Base-by-base conservation (phyloP, 2,888 invertebrate genomes). In the Biston stratarius region DNA sequence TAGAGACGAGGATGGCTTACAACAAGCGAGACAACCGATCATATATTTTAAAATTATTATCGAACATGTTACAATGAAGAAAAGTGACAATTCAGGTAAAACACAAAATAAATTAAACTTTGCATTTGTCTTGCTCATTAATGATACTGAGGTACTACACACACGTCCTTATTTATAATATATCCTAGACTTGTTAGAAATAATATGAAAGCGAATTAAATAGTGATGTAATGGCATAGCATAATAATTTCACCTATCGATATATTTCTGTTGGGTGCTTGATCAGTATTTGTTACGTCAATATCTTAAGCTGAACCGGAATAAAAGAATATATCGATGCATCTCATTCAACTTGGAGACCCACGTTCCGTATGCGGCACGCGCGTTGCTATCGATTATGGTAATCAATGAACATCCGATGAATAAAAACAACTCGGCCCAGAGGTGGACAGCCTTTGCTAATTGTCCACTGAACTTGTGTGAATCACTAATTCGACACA, bases 401-500 rank as follows among this genome's bases (percentile, higher is more conserved):
- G 91, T 93, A 93, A 94, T 94, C 93, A 84, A 77, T 88, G 85
- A 83, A 91, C 93, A 92, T 91, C 91, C 92, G 93, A 92, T 93
- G 92, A 94, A 94, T 94, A 91, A 88, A 91, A 91, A 91, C 88
- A 88, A 81, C 85, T 85, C 81, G 82, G 84, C 87, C 85, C 87
- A 91, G 90, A 92, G 93, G 93, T 94, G 88, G 91, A 92, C 93
- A 93, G 92, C 93, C 93, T 93, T 91, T 91, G 90, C 93, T 94
- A 94, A 93, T 94, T 93, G 92, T 91, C 88, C 91, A 88, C 86
- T 91, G 90, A 90, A 91, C 92, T 82, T 90, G 83, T 81, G 84
- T 91, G 92, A 92, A 91, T 92, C 89, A 90, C 83, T 91, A 89
- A 91, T 89, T 84, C 77, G 83, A 77, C 79, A 85, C 83, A 84